Base-by-base conservation (phyloP, 1,140 invertebrate genomes). In the Pygmarrhopalites habei region DNA sequence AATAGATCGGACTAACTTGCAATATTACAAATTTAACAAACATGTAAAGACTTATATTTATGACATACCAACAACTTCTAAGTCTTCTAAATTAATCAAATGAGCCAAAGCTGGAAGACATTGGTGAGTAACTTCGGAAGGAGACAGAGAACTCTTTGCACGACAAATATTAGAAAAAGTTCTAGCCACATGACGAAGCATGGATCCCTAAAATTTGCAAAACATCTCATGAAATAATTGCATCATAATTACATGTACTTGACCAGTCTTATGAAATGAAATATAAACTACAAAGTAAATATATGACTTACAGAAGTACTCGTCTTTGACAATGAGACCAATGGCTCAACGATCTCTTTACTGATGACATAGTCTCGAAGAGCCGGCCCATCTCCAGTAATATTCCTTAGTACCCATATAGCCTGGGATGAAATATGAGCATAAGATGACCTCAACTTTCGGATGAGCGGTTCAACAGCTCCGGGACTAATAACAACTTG, bases 371-470 rank as follows among this genome's bases (percentile, higher is more conserved):
- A 1, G 35, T 63, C 61, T 5, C 60, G 44, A 19, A 28, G 19
- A 4, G n/a, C 21, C 4, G 60, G 30, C 28, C 60, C 60, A 53
- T 61, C 60, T 3, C 60, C 60, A 46, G 47, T 4, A 28, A 60
- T 19, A 53, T 61, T 61, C 5, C 60, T 51, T 2, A 99, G 77
- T 4, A 94, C 95, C 95, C 95, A 99, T 0, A 98, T 92, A 46
- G 92, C 87, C 78, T 99, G 96, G 75, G 98, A 95, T 25, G 88
- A 87, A 3, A 98, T 88, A 76, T 91, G 86, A 3, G 84, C 79
- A 52, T 88, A 84, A 21, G 79, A 77, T 0, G 88, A 92, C 29
- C 80, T 74, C 0, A 99, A 76, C 4, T 98, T 77, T 0, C 78
- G 75, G 32, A 97, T 80, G 66, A 99, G 85, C 61, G 86, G 84